phyloP scores from a whole-genome alignment of 1,140 invertebrate species.

The Tetranychus urticae region DNA sequence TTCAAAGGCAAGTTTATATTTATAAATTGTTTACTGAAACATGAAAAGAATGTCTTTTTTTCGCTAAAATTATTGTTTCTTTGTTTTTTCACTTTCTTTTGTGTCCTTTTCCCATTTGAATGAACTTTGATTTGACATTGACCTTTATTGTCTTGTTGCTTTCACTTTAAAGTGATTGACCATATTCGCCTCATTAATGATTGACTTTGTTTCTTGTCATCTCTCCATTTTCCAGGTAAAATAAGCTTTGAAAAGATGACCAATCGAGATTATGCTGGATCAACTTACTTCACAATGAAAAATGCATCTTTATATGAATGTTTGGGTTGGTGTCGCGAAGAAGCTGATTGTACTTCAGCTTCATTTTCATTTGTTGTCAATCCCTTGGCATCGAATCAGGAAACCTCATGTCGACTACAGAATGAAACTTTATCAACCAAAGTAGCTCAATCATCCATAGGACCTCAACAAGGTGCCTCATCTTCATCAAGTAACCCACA shows the following conservation, averaged over 20 bases:
- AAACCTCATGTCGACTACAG: conserved; percentile 69
- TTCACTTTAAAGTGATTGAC: no score
- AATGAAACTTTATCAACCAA: conserved; percentile 73
- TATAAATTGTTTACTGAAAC: no score
- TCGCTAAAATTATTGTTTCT: no score
- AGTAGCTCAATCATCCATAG: conserved; percentile 2
- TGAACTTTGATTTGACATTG: no score
- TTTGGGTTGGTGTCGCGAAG: conserved; percentile 76
- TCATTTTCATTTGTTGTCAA: conserved; percentile 77
- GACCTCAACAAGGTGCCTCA: background rate
- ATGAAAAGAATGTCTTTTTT: no score
- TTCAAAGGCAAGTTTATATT: no score
- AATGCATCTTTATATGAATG: conserved; percentile 79
- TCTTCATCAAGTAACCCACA: conserved; percentile 38
- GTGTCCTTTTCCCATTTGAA: no score
- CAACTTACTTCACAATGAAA: conserved; percentile 69
- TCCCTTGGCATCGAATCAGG: conserved; percentile 65
- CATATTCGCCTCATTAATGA: no score
- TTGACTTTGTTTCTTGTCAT: no score
- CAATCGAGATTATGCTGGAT: conserved; percentile 65
- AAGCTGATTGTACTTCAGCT: conserved; percentile 65
- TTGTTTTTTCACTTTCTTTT: no score
- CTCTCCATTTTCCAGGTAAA: background rate
- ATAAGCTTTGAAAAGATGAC: conserved; percentile 72
- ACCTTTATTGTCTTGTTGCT: no score